Conservation (phyloP, 2,797 vertebrate genomes). For the Psittacula echo region DNA sequence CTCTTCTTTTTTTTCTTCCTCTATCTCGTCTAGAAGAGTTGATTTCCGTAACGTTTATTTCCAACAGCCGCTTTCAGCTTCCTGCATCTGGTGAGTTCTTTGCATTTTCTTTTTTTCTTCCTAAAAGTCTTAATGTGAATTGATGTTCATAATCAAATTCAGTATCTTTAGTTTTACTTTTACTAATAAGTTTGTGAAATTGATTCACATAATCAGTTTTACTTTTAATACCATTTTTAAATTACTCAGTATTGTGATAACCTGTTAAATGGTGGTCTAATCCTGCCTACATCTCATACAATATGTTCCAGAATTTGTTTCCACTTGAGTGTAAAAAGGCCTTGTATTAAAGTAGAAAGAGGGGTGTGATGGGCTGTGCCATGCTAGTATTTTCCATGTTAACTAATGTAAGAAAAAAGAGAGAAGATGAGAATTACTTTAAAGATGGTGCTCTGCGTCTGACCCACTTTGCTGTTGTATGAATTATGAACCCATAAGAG, state of each 20-base stretch:
- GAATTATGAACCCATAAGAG: background rate
- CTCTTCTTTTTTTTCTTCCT: background rate
- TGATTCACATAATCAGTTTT: background rate
- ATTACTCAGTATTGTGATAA: background rate
- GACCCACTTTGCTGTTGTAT: background rate
- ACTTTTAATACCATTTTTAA: background rate
- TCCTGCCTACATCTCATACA: background rate
- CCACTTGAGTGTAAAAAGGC: background rate
- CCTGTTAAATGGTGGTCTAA: background rate
- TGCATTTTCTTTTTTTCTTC: background rate
- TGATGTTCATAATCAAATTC: constrained; percentile 4
- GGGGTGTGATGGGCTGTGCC: background rate
- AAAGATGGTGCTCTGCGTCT: background rate
- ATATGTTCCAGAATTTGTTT: background rate
- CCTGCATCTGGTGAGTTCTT: constrained; percentile 58
- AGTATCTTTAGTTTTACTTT: background rate
- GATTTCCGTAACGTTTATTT: constrained; percentile 34
- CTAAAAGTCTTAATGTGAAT: background rate
- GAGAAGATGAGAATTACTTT: background rate
- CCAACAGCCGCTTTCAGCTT: constrained; percentile 39
- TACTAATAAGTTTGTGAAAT: background rate
- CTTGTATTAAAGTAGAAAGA: background rate
- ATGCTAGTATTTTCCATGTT: background rate
- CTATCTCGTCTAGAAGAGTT: background rate
- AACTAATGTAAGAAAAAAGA: background rate